A percentile compares a stretch with the other conserved stretches of the same genome.
Evolutionary conservation across 1,140 invertebrate genomes (phyloP).

Genomic region (Drosophila littoralis): DNA sequence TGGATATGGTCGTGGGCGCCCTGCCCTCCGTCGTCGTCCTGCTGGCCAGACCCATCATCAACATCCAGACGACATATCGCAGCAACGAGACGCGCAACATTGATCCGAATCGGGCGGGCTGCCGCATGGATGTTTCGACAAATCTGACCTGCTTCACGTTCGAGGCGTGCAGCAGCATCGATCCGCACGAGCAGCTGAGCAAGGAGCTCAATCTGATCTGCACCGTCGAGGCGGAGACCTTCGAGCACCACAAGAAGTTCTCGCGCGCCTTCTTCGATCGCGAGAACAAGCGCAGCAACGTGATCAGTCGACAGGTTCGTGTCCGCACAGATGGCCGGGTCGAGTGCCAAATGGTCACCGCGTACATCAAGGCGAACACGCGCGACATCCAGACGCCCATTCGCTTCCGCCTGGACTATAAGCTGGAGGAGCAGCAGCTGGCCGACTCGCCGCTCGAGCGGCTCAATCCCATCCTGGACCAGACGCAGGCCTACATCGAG

Average conservation of each 20-base stretch:
- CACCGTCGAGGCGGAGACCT: constrained; percentile 93
- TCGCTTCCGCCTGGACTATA: constrained; percentile 93
- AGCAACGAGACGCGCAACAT: constrained; percentile 89
- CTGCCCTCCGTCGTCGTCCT: constrained; percentile 86
- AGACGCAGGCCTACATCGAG: constrained; percentile 91
- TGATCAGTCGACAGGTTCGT: constrained; percentile 86
- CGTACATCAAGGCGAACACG: constrained; percentile 93
- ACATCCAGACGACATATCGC: constrained; percentile 89
- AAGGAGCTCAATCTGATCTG: constrained; percentile 88
- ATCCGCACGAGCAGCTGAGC: constrained; percentile 86
- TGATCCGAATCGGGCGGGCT: constrained; percentile 91
- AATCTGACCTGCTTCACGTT: constrained; percentile 95
- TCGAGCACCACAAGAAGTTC: constrained; percentile 90
- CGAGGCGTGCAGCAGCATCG: constrained; percentile 92
- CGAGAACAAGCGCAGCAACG: constrained; percentile 86
- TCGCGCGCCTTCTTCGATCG: constrained; percentile 91
- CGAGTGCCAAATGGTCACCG: constrained; percentile 90
- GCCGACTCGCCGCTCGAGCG: constrained; percentile 90
- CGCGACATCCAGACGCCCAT: constrained; percentile 94
- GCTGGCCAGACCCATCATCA: constrained; percentile 93
- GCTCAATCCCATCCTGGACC: constrained; percentile 93
- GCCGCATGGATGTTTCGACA: constrained; percentile 87
- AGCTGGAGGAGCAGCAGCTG: constrained; percentile 88
- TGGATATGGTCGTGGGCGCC: constrained; percentile 95
- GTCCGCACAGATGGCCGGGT: constrained; percentile 85